Base-by-base conservation (phyloP, 2,888 invertebrate species). In the Cephus nigrinus region DNA sequence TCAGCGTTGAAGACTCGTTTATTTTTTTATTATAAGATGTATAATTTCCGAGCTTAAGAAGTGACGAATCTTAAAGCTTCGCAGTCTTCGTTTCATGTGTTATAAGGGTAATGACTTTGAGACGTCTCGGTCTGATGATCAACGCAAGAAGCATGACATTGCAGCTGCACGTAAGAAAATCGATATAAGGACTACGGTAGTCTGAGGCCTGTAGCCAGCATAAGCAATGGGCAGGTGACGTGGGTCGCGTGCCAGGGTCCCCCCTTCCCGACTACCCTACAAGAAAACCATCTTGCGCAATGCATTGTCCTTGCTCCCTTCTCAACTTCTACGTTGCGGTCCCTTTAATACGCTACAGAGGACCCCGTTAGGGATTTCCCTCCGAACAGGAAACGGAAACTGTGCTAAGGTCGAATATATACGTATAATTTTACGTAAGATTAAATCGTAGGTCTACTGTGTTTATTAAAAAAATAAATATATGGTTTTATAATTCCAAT, bases 201-300 rank as follows among this genome's bases (percentile, higher is more conserved):
- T 82, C 83, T 82, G 83, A 80, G 9, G 55, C 15, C 55, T 9
- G 55, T 23, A 55, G 55, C 23, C 23, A 23, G 55, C 55, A 55
- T 55, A 55, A 55, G 79, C 76, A 74, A 78, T 76, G 76, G 85
- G 90, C 91, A 91, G 91, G 91, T 91, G 91, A 91, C 89, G 90
- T 89, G 89, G 89, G 91, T 90, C 91, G 91, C 91, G 91, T 91
- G 91, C 90, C 91, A 87, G 80, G 81, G 83, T 84, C 85, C 87
- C 88, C 87, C 87, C 83, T 80, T 75, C 77, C 78, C 82, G 80
- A 80, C 79, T 55, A 80, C 82, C 80, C 80, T 80, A 84, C 81
- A 88, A 89, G 90, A 86, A 90, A 90, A 90, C 88, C 89, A 86
- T 90, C 89, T 89, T 89, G 88, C 87, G 87, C 85, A 86, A 87